Evolutionary conservation across 2,113 vertebrate species (phyloP).

Genomic region (Corapipo altera): DNA sequence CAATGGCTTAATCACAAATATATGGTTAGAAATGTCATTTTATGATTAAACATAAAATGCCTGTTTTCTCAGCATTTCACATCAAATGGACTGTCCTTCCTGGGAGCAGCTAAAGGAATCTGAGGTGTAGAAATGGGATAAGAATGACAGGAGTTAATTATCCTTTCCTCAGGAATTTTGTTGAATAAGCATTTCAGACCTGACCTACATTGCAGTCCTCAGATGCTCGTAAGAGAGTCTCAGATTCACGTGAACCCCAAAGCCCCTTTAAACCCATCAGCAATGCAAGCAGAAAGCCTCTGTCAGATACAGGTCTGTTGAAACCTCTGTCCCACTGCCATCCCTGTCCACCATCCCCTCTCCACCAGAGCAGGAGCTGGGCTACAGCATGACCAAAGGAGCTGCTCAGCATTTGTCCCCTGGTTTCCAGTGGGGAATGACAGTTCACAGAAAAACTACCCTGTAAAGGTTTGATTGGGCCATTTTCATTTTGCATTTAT

Average conservation of each 20-base stretch:
- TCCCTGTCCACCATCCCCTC: neutral
- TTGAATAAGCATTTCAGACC: neutral
- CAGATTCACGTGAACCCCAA: neutral
- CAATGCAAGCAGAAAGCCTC: neutral
- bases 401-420: neutral
- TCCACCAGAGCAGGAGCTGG: neutral
- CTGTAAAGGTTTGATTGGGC: neutral
- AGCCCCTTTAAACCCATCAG: neutral
- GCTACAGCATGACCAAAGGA: neutral
- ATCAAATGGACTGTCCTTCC: constrained; percentile 22
- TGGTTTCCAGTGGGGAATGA: neutral
- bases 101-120: neutral
- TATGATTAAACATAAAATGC: constrained; percentile 45
- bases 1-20: constrained; percentile 61
- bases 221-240: neutral
- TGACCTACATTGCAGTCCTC: neutral
- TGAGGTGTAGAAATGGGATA: neutral
- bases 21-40: constrained; percentile 48
- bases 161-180: neutral
- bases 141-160: neutral
- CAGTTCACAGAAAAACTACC: neutral
- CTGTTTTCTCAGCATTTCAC: constrained; percentile 25
- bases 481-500: neutral
- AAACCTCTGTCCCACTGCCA: neutral
- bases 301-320: neutral